Evolutionary conservation across 1,140 invertebrate genomes (phyloP), one percentile per base, ranked within the genome.

Genomic region (Aphis craccivora): DNA sequence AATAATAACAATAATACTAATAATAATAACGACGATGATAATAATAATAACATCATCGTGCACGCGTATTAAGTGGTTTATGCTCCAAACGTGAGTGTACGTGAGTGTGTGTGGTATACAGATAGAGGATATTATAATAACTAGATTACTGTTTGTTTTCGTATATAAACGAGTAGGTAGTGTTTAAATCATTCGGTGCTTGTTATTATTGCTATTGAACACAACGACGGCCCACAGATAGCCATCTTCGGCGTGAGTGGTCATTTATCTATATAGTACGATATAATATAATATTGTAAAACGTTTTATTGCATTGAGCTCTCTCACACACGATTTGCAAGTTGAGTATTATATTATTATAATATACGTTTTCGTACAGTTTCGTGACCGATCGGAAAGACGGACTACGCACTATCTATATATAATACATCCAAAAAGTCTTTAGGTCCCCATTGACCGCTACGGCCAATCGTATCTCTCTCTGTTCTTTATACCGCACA

Each of bases 131-230:
- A 18, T 30, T 67, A 67, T 37, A 86, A 86, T 86, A 86, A 40
- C 37, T 43, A 43, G 40, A 43, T 86, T 86, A 25, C n/a, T 60
- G 89, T 90, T 90, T 55, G 89, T 40, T 60, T 60, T 53, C 35
- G 23, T 22, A n/a, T n/a, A 60, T n/a, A 60, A 37, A 51, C 87
- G 30, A 51, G 53, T 90, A 90, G 51, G 53, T 90, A 90, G 51
- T 35, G 48, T 60, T 60, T 60, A 90, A 90, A 90, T 60, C 89
- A 60, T 60, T 43, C 53, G 23, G 51, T 37, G 89, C n/a, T 22
- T 81, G 14, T 51, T 51, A 81, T 76, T n/a, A 81, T 35, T 37
- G 6, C 18, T 22, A 81, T 83, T 22, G 81, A 40, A 83, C n/a
- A 83, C 37, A 83, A 40, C 37, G 35, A 37, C 81, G n/a, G 37